Evolutionary conservation across 92 coral and sea anemone species (phyloP).

Genomic region (Palythoa heliodiscus): DNA sequence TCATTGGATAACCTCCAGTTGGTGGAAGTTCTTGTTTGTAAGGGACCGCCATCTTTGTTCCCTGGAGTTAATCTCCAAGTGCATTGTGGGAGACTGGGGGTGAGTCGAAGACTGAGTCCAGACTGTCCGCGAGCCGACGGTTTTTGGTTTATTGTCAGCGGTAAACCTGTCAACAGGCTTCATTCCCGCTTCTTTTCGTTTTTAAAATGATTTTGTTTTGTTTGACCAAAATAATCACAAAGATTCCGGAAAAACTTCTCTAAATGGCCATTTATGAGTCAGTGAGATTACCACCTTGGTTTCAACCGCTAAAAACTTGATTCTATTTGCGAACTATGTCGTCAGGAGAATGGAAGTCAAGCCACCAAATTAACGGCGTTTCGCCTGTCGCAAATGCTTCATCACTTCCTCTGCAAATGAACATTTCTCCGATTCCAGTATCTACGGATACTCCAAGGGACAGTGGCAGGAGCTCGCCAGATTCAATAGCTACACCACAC

Average conservation of each 20-base stretch:
- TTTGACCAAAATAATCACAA: not conserved
- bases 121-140: slow-evolving; percentile 14
- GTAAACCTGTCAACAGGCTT: slow-evolving; percentile 31
- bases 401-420: slow-evolving; percentile 26
- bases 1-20: slow-evolving; percentile 94
- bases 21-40: slow-evolving; percentile 95
- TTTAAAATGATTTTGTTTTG: slow-evolving; percentile 7
- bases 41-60: slow-evolving; percentile 91
- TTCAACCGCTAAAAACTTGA: not conserved
- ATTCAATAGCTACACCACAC: slow-evolving; percentile 26
- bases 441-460: slow-evolving; percentile 39
- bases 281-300: not conserved
- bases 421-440: slow-evolving; percentile 40
- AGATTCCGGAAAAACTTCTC: not conserved
- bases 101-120: slow-evolving; percentile 20
- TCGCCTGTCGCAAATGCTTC: not conserved
- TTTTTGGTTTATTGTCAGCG: slow-evolving; percentile 33
- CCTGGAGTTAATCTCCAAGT: not conserved
- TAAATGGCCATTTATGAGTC: not conserved
- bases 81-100: slow-evolving; percentile 47
- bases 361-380: slow-evolving; percentile 34
- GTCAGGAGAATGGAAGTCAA: slow-evolving; percentile 34
- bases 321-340: not conserved
- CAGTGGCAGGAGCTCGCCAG: slow-evolving; percentile 43
- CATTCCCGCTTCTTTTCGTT: slow-evolving; percentile 38